Conservation (phyloP, 2,113 vertebrate genomes). For the Corythoichthys intestinalis region DNA sequence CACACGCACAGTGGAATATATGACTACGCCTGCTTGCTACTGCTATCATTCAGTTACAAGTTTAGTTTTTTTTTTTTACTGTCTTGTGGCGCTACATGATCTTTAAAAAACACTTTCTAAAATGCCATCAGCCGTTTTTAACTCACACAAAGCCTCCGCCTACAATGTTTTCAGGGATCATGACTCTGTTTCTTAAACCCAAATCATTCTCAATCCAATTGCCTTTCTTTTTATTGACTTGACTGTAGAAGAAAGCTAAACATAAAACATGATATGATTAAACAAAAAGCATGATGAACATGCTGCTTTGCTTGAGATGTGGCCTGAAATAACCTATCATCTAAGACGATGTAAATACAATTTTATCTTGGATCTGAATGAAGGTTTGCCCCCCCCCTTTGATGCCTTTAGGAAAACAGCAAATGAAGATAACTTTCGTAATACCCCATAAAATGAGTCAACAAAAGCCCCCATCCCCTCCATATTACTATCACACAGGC, state of each 20-base stretch:
- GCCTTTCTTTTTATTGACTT: not conserved
- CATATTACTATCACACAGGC: too few species aligned
- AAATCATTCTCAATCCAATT: not conserved
- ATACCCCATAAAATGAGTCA: slow-evolving; percentile 22
- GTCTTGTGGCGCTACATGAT: not conserved
- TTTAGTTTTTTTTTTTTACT: too few species aligned
- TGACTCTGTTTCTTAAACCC: not conserved
- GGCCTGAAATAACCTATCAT: not conserved
- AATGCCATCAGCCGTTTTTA: not conserved
- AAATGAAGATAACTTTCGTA: slow-evolving; percentile 25
- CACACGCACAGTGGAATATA: slow-evolving; percentile 41
- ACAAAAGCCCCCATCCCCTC: slow-evolving; percentile 42
- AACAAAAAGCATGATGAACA: not conserved
- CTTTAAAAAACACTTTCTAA: not conserved
- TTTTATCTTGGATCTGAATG: not conserved
- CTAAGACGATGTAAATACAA: not conserved
- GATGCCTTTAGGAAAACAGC: slow-evolving; percentile 30
- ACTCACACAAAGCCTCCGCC: not conserved
- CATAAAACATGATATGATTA: not conserved
- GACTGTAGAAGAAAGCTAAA: not conserved
- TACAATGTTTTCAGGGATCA: not conserved
- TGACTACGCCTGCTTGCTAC: slow-evolving; percentile 22
- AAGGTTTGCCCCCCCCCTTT: not conserved
- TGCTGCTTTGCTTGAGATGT: not conserved
- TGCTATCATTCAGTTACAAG: slow-evolving; percentile 26